Evolutionary conservation across 2,797 vertebrate species (phyloP).

Genomic region (Naso thynnoides): DNA sequence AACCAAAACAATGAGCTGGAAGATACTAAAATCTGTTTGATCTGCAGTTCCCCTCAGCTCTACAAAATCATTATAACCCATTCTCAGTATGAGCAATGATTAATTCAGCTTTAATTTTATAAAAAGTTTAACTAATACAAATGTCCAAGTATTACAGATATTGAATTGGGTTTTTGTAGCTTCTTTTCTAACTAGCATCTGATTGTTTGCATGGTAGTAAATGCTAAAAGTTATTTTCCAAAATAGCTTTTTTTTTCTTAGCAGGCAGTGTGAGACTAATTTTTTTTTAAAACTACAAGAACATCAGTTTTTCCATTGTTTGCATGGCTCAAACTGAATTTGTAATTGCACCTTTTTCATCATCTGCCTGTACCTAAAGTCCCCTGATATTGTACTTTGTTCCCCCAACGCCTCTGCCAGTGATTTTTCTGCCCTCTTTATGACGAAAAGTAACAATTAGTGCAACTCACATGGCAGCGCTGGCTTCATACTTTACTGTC

Average conservation of each 20-base stretch:
- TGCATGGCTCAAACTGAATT: background rate
- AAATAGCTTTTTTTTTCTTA: slow-evolving; percentile 4
- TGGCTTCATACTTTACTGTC: slow-evolving; percentile 63
- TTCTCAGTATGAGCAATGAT: too few relatives aligned
- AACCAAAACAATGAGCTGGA: too few relatives aligned
- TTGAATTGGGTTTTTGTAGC: background rate
- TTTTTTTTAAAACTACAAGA: background rate
- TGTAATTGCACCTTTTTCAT: slow-evolving; percentile 15
- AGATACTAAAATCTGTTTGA: too few relatives aligned
- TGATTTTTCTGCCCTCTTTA: slow-evolving; percentile 62
- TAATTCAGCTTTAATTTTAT: too few relatives aligned
- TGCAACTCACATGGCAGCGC: slow-evolving; percentile 46
- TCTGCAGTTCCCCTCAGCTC: too few relatives aligned
- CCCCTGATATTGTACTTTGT: slow-evolving; percentile 25
- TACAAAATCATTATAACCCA: too few relatives aligned
- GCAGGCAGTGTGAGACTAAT: background rate
- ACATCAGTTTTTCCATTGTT: background rate
- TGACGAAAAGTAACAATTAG: slow-evolving; percentile 78
- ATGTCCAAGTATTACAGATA: background rate
- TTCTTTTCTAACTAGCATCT: background rate
- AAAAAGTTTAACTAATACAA: background rate
- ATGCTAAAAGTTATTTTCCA: background rate
- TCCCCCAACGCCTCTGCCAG: slow-evolving; percentile 33
- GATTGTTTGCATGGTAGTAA: too few relatives aligned
- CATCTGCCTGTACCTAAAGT: slow-evolving; percentile 16